Base-by-base conservation (phyloP, 2,888 invertebrate species). In the Cepaea hortensis region DNA sequence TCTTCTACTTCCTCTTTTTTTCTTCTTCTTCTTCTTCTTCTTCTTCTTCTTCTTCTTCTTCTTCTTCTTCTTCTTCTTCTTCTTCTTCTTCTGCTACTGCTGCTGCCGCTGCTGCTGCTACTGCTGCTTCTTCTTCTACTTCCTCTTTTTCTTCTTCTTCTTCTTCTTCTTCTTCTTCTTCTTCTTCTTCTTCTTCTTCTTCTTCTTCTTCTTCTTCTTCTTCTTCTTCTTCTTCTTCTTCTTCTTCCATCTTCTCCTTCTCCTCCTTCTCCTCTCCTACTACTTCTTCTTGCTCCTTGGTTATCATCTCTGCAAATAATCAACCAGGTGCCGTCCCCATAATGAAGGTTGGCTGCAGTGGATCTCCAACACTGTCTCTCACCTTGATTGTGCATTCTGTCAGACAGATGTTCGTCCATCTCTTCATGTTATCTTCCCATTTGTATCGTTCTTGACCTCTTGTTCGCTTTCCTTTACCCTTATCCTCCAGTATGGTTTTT, bases 1-100 rank as follows among this genome's bases (percentile, higher is more conserved):
- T 72, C 48, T 72, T 72, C 80, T 73, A 3, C 50, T 50, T 62
- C 50, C 68, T 50, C n/a, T 65, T 55, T 76, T 73, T 7, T 76
- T 68, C 75, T 46, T 83, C 73, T 50, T 15, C 50, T 55, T 55
- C 72, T 73, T 55, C 50, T 73, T 55, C 55, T 72, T 15, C 15
- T 73, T 15, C 55, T 83, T 72, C 48, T 73, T 48, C 83, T 50
- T 46, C 70, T 61, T 73, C 55, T 89, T 87, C 80, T 91, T 90
- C 11, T 87, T 90, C 84, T 91, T 90, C 84, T 94, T 93, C 91
- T 96, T 96, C 81, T 96, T 95, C 88, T 23, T 72, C 72, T 72
- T 23, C 23, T 96, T 94, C 91, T 96, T 96, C 91, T 75, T 23
- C 35, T 75, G 1, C 15, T 75, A 5, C n/a, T 75, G 4, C 35